phyloP scores from a whole-genome alignment of 1,140 invertebrate genomes.

The Sarcophaga peregrina region DNA sequence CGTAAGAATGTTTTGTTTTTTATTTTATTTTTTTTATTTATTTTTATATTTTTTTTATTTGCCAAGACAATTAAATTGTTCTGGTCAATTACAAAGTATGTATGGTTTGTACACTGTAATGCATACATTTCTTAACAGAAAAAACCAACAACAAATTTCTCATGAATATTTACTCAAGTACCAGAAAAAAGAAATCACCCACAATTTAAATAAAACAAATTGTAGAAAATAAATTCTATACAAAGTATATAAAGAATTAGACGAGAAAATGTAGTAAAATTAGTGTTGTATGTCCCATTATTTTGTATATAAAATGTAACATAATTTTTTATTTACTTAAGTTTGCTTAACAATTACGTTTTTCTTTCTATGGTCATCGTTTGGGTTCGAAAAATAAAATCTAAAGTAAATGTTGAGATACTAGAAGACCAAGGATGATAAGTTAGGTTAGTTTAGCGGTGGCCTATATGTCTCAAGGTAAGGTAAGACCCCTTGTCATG shows the following conservation, averaged over 20 bases:
- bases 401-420: too few species aligned
- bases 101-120: background rate
- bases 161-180: background rate
- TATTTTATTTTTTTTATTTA: too few species aligned
- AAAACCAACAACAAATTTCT: background rate
- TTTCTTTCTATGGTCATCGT: too few species aligned
- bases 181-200: background rate
- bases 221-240: background rate
- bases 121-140: too few species aligned
- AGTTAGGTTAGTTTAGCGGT: too few species aligned
- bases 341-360: too few species aligned
- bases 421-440: too few species aligned
- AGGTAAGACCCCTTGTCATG: too few species aligned
- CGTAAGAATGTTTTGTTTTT: too few species aligned
- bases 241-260: background rate
- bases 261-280: background rate
- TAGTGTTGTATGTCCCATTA: too few species aligned
- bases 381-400: too few species aligned
- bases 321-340: background rate
- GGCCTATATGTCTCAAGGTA: too few species aligned
- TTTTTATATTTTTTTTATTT: background rate
- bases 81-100: slow-evolving; percentile 3
- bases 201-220: background rate
- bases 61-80: slow-evolving; percentile 18
- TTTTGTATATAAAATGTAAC: background rate